Percentiles rank a stretch among this genome's conserved stretches.
phyloP scores from a whole-genome alignment of 2,113 vertebrate genomes.

The Myotis yumanensis region DNA sequence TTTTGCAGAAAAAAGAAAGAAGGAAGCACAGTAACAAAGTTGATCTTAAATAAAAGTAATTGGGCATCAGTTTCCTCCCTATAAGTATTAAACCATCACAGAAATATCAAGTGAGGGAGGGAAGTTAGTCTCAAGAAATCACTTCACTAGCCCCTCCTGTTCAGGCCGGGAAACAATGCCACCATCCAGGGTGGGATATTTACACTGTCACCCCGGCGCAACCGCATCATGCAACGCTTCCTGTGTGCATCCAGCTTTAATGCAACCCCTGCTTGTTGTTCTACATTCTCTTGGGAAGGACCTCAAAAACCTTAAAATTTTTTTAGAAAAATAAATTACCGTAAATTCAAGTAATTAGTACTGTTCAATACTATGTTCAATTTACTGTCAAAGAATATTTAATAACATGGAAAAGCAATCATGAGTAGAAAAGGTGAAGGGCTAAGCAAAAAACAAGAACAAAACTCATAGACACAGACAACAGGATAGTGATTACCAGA shows the following conservation, averaged over 20 bases:
- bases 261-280: background rate
- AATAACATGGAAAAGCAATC: background rate
- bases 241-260: background rate
- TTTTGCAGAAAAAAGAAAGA: no score
- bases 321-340: background rate
- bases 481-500: background rate
- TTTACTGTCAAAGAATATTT: background rate
- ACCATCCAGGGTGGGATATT: background rate
- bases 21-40: background rate
- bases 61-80: background rate
- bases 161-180: background rate
- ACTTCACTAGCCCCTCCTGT: background rate
- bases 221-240: background rate
- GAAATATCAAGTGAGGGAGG: background rate
- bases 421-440: background rate
- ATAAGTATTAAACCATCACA: background rate
- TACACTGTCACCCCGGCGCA: background rate
- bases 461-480: background rate
- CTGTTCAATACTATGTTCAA: background rate
- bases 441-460: background rate
- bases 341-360: background rate
- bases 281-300: background rate
- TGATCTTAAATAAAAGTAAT: background rate
- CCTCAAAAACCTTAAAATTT: constrained; percentile 7
- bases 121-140: background rate